A percentile compares a stretch with the other conserved stretches of the same genome.
Conservation (phyloP, 2,113 vertebrate species). For the Pelobates fuscus region DNA sequence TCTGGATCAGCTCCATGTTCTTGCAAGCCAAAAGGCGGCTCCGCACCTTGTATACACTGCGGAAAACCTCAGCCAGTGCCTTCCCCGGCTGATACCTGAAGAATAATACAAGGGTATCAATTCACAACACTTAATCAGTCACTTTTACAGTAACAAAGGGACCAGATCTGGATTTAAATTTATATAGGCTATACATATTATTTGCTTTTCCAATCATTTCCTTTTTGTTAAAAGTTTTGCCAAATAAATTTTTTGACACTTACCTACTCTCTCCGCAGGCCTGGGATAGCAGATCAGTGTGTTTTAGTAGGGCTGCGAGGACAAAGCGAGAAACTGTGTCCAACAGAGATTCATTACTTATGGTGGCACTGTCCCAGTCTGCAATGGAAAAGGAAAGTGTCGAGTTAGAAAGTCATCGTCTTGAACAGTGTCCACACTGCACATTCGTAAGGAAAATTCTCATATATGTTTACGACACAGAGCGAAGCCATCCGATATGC, state of each 20-base stretch:
- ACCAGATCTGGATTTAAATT: too few relatives aligned
- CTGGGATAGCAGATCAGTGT: slow-evolving; percentile 85
- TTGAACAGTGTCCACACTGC: too few relatives aligned
- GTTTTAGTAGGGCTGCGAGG: slow-evolving; percentile 91
- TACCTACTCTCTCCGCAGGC: slow-evolving; percentile 92
- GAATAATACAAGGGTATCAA: background rate
- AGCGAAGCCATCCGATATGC: too few relatives aligned
- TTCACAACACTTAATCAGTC: background rate
- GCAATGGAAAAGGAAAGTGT: slow-evolving; percentile 58
- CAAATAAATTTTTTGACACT: slow-evolving; percentile 39
- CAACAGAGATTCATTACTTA: slow-evolving; percentile 88
- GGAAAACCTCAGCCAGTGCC: slow-evolving; percentile 88
- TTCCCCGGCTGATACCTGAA: slow-evolving; percentile 93
- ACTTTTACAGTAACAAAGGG: background rate
- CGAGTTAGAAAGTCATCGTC: too few relatives aligned
- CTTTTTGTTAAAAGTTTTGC: too few relatives aligned
- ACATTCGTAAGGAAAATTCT: too few relatives aligned
- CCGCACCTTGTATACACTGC: slow-evolving; percentile 92
- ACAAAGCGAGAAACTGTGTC: slow-evolving; percentile 95
- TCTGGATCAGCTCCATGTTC: slow-evolving; percentile 93
- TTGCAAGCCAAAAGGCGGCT: slow-evolving; percentile 94
- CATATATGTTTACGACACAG: too few relatives aligned
- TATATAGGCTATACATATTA: too few relatives aligned
- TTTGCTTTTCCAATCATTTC: too few relatives aligned
- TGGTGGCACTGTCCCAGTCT: slow-evolving; percentile 96